phyloP scores from a whole-genome alignment of 2,113 vertebrate genomes.

The Sorex fumeus region DNA sequence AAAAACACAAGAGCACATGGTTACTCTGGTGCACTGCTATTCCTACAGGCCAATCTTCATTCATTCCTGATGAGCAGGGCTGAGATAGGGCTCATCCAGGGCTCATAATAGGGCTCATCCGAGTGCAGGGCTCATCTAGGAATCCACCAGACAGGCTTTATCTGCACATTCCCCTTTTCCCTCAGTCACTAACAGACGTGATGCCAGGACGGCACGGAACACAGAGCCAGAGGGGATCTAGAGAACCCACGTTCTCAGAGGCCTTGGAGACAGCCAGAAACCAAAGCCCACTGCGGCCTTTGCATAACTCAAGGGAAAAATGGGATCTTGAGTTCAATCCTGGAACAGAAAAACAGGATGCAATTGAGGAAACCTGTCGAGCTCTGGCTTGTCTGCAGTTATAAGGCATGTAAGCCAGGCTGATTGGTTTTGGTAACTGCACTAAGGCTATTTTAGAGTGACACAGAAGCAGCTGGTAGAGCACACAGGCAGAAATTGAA shows the following conservation, averaged over 20 bases:
- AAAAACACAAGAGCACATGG: constrained; percentile 5
- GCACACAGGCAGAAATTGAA: neutral
- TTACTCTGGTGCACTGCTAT: constrained; percentile 35
- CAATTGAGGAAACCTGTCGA: neutral
- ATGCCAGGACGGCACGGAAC: neutral
- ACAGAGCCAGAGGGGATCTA: neutral
- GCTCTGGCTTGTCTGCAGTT: neutral
- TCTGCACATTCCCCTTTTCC: neutral
- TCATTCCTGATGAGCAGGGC: neutral
- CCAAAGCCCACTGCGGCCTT: neutral
- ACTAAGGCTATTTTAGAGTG: neutral
- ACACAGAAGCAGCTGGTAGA: neutral
- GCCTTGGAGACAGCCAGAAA: neutral
- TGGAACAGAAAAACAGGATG: neutral
- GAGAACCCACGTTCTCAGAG: constrained; percentile 17
- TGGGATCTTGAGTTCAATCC: neutral
- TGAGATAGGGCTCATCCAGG: neutral
- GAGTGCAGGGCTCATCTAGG: neutral
- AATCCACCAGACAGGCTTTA: neutral
- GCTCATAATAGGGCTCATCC: too few species aligned
- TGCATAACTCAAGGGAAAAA: neutral
- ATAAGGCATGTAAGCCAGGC: too few species aligned
- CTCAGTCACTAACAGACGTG: neutral
- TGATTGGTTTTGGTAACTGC: neutral
- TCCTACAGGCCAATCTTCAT: neutral